These are phyloP conservation scores for Ascaphus truei DNA, from an alignment of 2,113 vertebrate species.

Conservation along the genomic window DNA sequence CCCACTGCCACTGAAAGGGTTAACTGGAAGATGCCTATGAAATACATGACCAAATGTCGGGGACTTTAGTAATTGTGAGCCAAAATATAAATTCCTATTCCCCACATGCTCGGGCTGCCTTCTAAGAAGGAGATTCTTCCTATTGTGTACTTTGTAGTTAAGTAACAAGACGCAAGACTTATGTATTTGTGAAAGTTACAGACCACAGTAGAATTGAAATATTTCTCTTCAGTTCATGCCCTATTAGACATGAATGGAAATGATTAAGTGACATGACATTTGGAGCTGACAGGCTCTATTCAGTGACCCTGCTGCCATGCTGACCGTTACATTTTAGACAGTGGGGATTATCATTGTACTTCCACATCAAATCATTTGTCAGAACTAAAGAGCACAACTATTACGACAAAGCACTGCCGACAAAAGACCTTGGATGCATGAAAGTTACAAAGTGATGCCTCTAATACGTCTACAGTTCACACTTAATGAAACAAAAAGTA, in stretches of 20 bases:
- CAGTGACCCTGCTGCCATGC: neutral
- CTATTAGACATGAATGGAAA: neutral
- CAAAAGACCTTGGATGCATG: neutral
- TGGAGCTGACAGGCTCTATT: neutral
- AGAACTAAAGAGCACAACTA: neutral
- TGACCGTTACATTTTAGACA: slow-evolving; percentile 8
- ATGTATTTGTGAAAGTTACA: neutral
- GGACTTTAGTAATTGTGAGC: too few relatives aligned
- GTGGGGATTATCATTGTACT: neutral
- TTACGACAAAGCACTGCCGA: neutral
- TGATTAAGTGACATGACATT: neutral
- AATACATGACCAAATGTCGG: too few relatives aligned
- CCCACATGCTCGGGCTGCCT: too few relatives aligned
- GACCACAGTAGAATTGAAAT: neutral
- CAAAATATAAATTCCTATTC: too few relatives aligned
- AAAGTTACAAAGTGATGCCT: neutral
- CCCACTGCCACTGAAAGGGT: neutral
- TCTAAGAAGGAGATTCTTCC: neutral
- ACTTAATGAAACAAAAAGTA: neutral
- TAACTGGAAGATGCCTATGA: too few relatives aligned
- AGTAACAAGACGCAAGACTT: neutral
- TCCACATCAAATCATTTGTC: slow-evolving; percentile 20
- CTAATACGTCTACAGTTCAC: neutral
- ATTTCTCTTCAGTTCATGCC: neutral
- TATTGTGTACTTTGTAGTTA: neutral